Conservation (phyloP, 2,113 vertebrate genomes). For the Pantherophis guttatus region DNA sequence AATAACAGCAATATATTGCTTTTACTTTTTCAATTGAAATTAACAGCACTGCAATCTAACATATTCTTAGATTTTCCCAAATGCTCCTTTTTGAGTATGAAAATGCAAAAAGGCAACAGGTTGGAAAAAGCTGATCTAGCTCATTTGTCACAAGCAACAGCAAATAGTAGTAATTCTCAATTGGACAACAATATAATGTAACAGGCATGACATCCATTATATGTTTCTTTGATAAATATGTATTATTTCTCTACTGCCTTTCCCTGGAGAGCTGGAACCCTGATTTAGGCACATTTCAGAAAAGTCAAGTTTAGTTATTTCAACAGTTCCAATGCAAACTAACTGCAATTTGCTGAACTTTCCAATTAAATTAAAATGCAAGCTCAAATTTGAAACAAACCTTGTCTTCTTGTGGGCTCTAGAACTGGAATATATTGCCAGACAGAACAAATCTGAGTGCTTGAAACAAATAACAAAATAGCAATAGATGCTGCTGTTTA, state of each 20-base stretch:
- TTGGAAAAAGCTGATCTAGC: background rate
- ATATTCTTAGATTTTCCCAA: background rate
- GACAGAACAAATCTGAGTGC: background rate
- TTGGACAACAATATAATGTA: background rate
- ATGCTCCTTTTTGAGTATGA: background rate
- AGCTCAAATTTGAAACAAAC: background rate
- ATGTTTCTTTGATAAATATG: background rate
- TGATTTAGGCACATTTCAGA: background rate
- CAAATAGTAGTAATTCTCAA: background rate
- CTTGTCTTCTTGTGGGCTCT: background rate
- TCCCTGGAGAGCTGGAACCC: background rate
- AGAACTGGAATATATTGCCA: background rate
- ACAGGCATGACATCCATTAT: background rate
- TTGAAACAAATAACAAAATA: background rate
- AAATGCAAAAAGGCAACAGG: background rate
- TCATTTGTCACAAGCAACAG: background rate
- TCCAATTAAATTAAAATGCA: background rate
- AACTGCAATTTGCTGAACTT: background rate
- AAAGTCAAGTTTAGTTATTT: background rate
- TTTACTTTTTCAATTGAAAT: background rate
- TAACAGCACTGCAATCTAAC: background rate
- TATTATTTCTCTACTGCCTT: background rate
- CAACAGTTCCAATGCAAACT: background rate
- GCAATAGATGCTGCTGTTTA: background rate
- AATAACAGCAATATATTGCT: background rate